phyloP scores from a whole-genome alignment of 2,888 invertebrate species.

The Cerastis leucographa region DNA sequence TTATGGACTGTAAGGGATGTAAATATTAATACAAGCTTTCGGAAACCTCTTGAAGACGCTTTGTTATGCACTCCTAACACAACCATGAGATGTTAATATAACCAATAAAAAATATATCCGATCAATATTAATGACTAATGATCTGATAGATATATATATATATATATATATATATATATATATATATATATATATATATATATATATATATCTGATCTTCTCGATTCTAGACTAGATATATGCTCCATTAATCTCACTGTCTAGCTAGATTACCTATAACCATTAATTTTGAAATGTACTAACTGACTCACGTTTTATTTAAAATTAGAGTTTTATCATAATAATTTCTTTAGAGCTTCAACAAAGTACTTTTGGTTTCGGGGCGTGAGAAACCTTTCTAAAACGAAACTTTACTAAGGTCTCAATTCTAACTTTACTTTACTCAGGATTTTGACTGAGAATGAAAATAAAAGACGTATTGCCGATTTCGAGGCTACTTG shows the following conservation, averaged over 20 bases:
- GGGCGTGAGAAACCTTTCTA: too few species aligned
- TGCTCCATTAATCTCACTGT: neutral
- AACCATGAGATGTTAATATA: neutral
- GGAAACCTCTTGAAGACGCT: neutral
- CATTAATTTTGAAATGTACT: neutral
- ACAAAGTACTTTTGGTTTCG: too few species aligned
- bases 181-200: too few species aligned
- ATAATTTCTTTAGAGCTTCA: neutral
- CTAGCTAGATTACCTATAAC: neutral
- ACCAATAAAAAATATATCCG: too few species aligned
- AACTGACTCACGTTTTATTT: neutral
- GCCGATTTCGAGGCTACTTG: too few species aligned
- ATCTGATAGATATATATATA: too few species aligned
- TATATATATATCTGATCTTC: neutral
- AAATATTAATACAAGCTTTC: constrained; percentile 24
- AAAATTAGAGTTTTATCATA: neutral
- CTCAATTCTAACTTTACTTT: too few species aligned
- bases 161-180: too few species aligned
- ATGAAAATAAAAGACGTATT: too few species aligned
- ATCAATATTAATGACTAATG: too few species aligned
- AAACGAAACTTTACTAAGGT: too few species aligned
- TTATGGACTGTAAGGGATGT: constrained; percentile 29
- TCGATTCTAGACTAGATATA: neutral
- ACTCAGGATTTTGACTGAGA: too few species aligned
- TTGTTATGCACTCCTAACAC: neutral